Conservation (phyloP, 23 tunicate genomes). For the Halocynthia roretzi region DNA sequence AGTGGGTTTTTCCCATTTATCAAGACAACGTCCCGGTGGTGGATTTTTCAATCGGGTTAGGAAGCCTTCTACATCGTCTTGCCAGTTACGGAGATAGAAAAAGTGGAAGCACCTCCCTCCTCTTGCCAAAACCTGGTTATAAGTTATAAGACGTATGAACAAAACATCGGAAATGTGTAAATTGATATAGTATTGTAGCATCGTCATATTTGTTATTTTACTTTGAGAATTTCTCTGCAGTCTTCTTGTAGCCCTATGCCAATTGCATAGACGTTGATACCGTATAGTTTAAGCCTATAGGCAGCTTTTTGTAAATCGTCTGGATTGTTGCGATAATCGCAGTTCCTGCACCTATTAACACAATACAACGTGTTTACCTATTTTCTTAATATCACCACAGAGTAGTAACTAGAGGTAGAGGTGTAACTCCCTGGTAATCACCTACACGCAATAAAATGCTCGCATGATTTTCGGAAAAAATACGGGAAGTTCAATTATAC, state of each 20-base stretch:
- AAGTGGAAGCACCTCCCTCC: constrained; percentile 86
- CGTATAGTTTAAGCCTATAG: constrained; percentile 15
- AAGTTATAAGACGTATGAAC: background rate
- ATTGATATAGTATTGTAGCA: background rate
- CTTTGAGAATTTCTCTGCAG: constrained; percentile 50
- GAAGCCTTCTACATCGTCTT: constrained; percentile 43
- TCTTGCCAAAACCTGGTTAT: constrained; percentile 60
- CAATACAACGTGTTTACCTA: too few species aligned
- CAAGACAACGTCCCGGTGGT: constrained; percentile 38
- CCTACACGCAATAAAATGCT: too few species aligned
- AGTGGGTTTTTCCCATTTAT: constrained; percentile 36
- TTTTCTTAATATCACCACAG: too few species aligned
- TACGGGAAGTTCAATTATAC: too few species aligned
- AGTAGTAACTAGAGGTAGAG: too few species aligned
- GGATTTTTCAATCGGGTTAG: constrained; percentile 44
- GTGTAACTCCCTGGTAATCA: too few species aligned
- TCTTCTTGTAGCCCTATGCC: constrained; percentile 43
- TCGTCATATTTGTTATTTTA: constrained; percentile 12
- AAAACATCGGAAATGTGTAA: background rate
- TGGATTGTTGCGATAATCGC: constrained; percentile 9
- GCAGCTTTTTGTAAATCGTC: constrained; percentile 23
- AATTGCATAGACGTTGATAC: constrained; percentile 56
- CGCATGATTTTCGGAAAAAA: too few species aligned
- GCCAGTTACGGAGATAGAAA: constrained; percentile 63
- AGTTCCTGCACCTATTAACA: constrained; percentile 36